A percentile compares a stretch with the other conserved stretches of the same genome.
These are phyloP conservation scores for Lacanobia wlatinum DNA, from an alignment of 2,888 invertebrate species.

Conservation along the genomic window DNA sequence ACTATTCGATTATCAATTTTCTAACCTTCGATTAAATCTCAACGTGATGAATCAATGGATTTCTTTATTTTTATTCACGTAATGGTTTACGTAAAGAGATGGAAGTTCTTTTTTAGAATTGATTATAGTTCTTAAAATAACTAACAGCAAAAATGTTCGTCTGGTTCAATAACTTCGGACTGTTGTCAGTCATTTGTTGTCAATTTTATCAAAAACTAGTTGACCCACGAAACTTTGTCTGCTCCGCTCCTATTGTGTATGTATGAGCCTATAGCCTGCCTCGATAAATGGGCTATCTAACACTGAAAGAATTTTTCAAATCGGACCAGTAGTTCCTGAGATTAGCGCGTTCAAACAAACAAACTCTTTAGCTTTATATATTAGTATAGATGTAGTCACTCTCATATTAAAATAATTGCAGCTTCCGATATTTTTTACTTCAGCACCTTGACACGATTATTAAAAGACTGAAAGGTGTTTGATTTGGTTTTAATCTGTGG, in stretches of 20 bases:
- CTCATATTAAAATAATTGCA: slow-evolving; percentile 33
- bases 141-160: not conserved
- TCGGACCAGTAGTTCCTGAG: too few species aligned
- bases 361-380: too few species aligned
- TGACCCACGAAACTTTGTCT: too few species aligned
- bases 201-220: too few species aligned
- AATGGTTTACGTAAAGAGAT: not conserved
- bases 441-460: slow-evolving; percentile 39
- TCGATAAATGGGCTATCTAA: too few species aligned
- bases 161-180: not conserved
- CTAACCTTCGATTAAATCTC: slow-evolving; percentile 39
- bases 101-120: not conserved
- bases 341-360: too few species aligned
- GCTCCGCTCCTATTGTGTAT: too few species aligned
- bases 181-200: not conserved
- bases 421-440: slow-evolving; percentile 24
- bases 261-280: too few species aligned
- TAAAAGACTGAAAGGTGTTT: slow-evolving; percentile 28
- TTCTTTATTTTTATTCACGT: slow-evolving; percentile 13
- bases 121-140: slow-evolving; percentile 3
- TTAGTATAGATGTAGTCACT: too few species aligned
- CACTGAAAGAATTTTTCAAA: too few species aligned
- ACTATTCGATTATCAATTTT: slow-evolving; percentile 37
- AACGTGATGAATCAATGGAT: slow-evolving; percentile 5
- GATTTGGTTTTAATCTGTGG: slow-evolving; percentile 3